A percentile compares a stretch with the other conserved stretches of the same genome.
phyloP scores from a whole-genome alignment of 2,797 vertebrate genomes.

The Sebastes diaconus region DNA sequence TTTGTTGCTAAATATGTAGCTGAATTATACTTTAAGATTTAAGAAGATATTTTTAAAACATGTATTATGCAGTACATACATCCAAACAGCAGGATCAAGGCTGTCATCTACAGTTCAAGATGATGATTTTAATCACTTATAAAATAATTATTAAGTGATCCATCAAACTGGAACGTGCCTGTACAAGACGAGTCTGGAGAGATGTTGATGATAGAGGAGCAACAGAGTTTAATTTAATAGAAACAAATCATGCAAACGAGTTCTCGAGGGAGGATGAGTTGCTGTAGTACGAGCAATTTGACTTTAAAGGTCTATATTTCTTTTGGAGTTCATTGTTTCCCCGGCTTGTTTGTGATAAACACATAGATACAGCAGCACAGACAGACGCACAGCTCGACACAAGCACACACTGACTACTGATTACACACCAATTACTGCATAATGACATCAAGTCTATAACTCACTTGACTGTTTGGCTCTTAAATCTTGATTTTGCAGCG shows the following conservation, averaged over 20 bases:
- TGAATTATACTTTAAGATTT: not conserved
- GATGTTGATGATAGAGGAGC: not conserved
- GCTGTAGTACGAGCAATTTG: not conserved
- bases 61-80: not conserved
- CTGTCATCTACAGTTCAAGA: conserved; percentile 67
- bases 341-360: conserved; percentile 61
- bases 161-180: conserved; percentile 13
- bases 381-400: not conserved
- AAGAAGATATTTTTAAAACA: not conserved
- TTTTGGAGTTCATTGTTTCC: conserved; percentile 13
- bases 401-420: conserved; percentile 10
- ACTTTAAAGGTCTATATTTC: not conserved
- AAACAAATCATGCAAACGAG: not conserved
- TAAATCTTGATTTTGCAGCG: conserved; percentile 22
- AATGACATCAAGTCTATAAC: conserved; percentile 46
- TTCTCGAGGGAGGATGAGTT: not conserved
- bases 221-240: not conserved
- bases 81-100: conserved; percentile 44
- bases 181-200: not conserved
- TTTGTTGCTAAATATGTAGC: not conserved
- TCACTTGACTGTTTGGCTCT: conserved; percentile 43
- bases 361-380: conserved; percentile 39
- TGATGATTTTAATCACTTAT: not conserved
- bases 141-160: not conserved
- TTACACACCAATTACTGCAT: conserved; percentile 27